These are phyloP conservation scores for Achlya flavicornis DNA, from an alignment of 2,888 invertebrate genomes.

Conservation along the genomic window DNA sequence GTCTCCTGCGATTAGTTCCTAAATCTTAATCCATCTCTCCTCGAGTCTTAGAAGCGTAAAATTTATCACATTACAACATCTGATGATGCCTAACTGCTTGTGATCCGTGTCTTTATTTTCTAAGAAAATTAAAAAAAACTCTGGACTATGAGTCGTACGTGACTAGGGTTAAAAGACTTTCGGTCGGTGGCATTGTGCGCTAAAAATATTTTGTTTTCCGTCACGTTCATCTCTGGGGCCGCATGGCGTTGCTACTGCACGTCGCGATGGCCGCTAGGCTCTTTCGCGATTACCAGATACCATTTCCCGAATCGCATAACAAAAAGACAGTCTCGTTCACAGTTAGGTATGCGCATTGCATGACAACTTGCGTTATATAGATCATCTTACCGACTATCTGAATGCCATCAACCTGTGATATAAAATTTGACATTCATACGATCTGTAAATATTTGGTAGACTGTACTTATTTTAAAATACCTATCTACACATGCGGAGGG, in stretches of 20 bases:
- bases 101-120: conserved; percentile 44
- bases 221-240: conserved; percentile 48
- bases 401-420: neutral
- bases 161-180: conserved; percentile 61
- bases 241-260: conserved; percentile 19
- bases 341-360: conserved; percentile 48
- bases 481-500: conserved; percentile 27
- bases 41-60: too few relatives aligned
- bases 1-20: too few relatives aligned
- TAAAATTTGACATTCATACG: neutral
- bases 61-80: conserved; percentile 17
- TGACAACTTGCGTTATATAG: conserved; percentile 14
- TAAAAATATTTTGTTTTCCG: conserved; percentile 54
- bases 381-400: neutral
- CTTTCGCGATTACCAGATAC: conserved; percentile 41
- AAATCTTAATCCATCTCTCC: neutral
- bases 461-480: conserved; percentile 3
- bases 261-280: conserved; percentile 22
- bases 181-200: conserved; percentile 42
- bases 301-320: conserved; percentile 54
- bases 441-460: neutral
- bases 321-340: conserved; percentile 41
- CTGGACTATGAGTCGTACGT: conserved; percentile 64
- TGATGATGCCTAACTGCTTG: conserved; percentile 37
- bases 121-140: conserved; percentile 48